Conservation (phyloP, 2,888 invertebrate genomes). For the Aleiodes alternator region DNA sequence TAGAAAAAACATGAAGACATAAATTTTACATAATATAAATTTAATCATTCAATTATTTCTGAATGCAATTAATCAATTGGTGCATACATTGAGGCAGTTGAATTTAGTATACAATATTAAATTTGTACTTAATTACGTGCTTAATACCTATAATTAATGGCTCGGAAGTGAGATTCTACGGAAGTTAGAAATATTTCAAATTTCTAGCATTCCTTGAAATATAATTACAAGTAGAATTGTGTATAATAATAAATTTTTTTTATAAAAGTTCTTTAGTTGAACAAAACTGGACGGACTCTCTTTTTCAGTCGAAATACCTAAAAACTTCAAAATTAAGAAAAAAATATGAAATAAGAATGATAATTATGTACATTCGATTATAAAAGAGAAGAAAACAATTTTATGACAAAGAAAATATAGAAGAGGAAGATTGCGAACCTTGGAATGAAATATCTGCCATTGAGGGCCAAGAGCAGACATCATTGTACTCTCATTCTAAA, state of each 20-base stretch:
- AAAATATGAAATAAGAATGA: not conserved
- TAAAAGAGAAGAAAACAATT: conserved; percentile 2
- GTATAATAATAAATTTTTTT: conserved; percentile 12
- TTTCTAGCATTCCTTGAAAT: not conserved
- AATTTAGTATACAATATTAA: not conserved
- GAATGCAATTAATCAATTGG: too few species aligned
- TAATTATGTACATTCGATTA: conserved; percentile 44
- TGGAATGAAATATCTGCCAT: conserved; percentile 6
- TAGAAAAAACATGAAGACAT: too few species aligned
- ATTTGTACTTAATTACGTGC: conserved; percentile 23
- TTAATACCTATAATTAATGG: conserved; percentile 20
- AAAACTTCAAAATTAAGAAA: conserved; percentile 13
- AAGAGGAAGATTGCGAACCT: conserved; percentile 42
- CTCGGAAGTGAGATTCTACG: conserved; percentile 22
- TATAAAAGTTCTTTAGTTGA: conserved; percentile 14
- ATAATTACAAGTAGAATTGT: conserved; percentile 14
- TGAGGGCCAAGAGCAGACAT: not conserved
- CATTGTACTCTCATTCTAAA: conserved; percentile 27
- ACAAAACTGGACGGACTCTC: conserved; percentile 46
- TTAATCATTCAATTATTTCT: too few species aligned
- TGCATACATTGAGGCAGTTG: not conserved
- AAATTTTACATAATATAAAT: too few species aligned
- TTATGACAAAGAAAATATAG: not conserved
- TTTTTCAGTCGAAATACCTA: not conserved
- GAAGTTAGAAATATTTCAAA: conserved; percentile 1